Evolutionary conservation across 2,113 vertebrate species (phyloP).

Genomic region (Catharus minimus): DNA sequence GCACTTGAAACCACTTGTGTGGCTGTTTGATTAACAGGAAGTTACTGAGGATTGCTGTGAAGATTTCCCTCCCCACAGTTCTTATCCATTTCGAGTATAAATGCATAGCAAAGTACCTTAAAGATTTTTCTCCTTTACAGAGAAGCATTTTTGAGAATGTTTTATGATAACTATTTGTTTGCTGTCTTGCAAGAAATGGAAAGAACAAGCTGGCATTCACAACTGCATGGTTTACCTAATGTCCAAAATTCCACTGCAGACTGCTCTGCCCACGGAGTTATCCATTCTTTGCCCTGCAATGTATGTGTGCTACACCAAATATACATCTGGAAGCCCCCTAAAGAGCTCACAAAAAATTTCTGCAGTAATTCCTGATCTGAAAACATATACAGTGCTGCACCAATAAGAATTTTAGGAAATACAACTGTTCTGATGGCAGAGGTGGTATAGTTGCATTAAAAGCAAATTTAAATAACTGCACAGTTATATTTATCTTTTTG

Average conservation of each 20-base stretch:
- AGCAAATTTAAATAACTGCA: background rate
- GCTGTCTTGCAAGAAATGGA: background rate
- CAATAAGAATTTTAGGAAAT: background rate
- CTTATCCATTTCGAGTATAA: background rate
- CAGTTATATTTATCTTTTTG: background rate
- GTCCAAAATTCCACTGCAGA: background rate
- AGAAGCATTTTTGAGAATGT: background rate
- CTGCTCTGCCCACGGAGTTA: background rate
- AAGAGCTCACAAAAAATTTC: background rate
- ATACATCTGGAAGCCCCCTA: rapidly evolving
- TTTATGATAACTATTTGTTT: background rate
- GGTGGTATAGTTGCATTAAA: background rate
- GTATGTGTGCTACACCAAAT: background rate
- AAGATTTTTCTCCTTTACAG: background rate
- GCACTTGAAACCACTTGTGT: background rate
- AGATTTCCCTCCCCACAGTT: background rate
- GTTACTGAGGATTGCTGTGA: background rate
- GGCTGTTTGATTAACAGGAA: slow-evolving; percentile 6
- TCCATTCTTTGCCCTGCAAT: rapidly evolving
- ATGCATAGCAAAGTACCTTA: rapidly evolving
- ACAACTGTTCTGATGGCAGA: background rate
- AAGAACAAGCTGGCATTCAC: background rate
- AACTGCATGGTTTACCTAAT: background rate
- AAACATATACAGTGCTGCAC: background rate
- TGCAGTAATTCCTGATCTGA: background rate